phyloP scores from a whole-genome alignment of 1,140 invertebrate genomes.

The Drosophila littoralis region DNA sequence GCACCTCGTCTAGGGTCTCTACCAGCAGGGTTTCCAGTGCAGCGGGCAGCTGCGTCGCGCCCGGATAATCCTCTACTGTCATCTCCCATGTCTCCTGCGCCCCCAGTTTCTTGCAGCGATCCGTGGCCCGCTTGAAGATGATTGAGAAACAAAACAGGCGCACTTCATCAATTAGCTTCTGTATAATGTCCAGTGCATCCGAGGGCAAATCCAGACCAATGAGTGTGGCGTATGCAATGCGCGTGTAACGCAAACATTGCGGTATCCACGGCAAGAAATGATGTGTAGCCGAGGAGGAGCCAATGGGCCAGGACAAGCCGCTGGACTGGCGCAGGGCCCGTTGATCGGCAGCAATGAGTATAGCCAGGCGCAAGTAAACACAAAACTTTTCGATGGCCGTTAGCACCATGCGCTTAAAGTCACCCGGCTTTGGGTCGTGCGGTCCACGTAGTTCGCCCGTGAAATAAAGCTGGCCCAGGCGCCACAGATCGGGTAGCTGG shows the following conservation, averaged over 20 bases:
- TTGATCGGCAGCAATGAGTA: conserved; percentile 86
- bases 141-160: conserved; percentile 94
- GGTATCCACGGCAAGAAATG: conserved; percentile 90
- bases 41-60: conserved; percentile 88
- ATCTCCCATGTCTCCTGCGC: conserved; percentile 95
- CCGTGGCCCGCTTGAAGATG: conserved; percentile 92
- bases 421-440: conserved; percentile 86
- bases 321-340: conserved; percentile 75
- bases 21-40: conserved; percentile 92
- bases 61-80: conserved; percentile 88
- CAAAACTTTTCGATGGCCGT: conserved; percentile 88
- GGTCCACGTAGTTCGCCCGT: conserved; percentile 91
- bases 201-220: conserved; percentile 91
- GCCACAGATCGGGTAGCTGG: conserved; percentile 92
- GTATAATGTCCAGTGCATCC: conserved; percentile 92
- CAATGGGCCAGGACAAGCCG: conserved; percentile 84
- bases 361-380: conserved; percentile 87
- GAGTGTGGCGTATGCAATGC: conserved; percentile 88
- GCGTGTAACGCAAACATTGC: conserved; percentile 90
- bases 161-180: conserved; percentile 94
- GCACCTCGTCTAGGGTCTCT: conserved; percentile 93
- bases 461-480: conserved; percentile 95
- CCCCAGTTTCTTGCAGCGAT: conserved; percentile 91
- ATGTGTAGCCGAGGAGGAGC: conserved; percentile 85
- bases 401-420: conserved; percentile 88